Base-by-base conservation (phyloP, 2,113 vertebrate species). In the Todiramphus saurophagus region DNA sequence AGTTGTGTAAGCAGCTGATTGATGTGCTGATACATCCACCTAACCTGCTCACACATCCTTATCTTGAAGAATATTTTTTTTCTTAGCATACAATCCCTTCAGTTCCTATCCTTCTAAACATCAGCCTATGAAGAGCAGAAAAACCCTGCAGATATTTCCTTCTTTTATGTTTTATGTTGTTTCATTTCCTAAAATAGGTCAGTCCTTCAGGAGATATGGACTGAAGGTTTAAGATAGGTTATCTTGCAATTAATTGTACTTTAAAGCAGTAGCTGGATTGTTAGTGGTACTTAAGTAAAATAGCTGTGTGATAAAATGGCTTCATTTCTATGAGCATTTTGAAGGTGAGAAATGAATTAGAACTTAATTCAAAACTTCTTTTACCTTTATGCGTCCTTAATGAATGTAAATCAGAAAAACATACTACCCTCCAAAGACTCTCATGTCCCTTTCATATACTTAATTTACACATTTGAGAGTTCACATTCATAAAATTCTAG, bases 321-420 rank as follows among this genome's bases (percentile, higher is more conserved):
- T 69, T 93, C 33, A 75, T 94, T 96, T 77, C 66, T 88, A 31
- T 51, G 15, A 83, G 30, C 17, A 55, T 87, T 86, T 90, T 70
- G 48, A 95, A 86, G 30, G 48, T 78, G 64, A 86, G 55, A 76
- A 95, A 86, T 90, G 3, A 89, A 83, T 93, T 69, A 94, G 46
- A 89, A 84, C 51, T 69, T 94, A 21, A 92, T 94, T 91, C 70
- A 89, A 89, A 92, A 86, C 39, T 88, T 77, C 35, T 69, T 95
- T 92, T 87, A 83, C 60, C 31, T 82, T 48, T 30, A 10, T 63
- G 9, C 3, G 84, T 62, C 16, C 33, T 82, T 76, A 79, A 92
- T 81, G 39, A 86, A 94, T 86, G 78, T 44, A 90, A 95, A 89
- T 16, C 48, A 92, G 80, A 64, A 78, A 90, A 89, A 51, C 48